Evolutionary conservation across 2,888 invertebrate species (phyloP), one percentile per base, ranked within the genome.

Genomic region (Polylopha cassiicola): DNA sequence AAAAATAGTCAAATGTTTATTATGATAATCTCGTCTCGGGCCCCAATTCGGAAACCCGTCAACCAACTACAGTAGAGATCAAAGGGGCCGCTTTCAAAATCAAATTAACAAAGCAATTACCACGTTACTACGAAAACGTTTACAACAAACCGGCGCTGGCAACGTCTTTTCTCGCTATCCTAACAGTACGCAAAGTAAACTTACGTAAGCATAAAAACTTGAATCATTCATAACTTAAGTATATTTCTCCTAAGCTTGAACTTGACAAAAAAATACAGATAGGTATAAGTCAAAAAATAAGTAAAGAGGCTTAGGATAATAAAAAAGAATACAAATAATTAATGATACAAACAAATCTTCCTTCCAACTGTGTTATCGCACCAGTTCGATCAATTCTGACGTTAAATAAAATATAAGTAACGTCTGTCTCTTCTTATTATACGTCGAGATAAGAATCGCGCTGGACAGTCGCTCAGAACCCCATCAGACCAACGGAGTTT

Each of bases 341-440:
- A 77, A 81, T 79, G 73, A 73, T 60, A 69, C 59, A 80, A 81
- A 81, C 78, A 79, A 81, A 84, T 76, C 73, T 73, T 64, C 65
- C 55, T 67, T 63, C 59, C 56, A 58, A 57, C 55, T 36, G 55
- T 58, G 65, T 81, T 84, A 84, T 84, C 84, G 54, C 48, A 59
- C 60, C 70, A 73, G 61, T 75, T 80, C 71, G 78, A 85, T 85
- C 85, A 75, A 67, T 65, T 68, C 69, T 73, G 81, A 80, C 73
- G 65, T 81, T 79, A 76, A 80, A 82, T 82, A 81, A 84, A 82
- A 81, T 84, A 77, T 84, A 84, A 80, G 79, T 75, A 70, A 81
- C 71, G 80, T 82, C 80, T 79, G 81, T 82, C 81, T 80, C 75
- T 73, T 80, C 76, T 79, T 84, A 82, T 84, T 84, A 82, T 78